Evolutionary conservation across 2,797 vertebrate species (phyloP), one percentile per base, ranked within the genome.

Genomic region (Emydoidea blandingii): DNA sequence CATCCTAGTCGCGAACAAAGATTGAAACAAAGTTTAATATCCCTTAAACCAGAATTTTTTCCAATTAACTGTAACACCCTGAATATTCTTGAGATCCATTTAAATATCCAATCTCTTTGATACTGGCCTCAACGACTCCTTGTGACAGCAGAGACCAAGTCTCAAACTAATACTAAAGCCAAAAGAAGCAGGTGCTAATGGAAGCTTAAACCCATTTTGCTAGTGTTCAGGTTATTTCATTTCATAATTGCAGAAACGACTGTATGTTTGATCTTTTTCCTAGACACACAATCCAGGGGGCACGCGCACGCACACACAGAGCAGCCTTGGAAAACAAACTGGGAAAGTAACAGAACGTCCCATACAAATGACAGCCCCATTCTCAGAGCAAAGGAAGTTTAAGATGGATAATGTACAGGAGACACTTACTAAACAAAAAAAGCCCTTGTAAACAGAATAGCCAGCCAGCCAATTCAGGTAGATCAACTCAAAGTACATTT

Each of bases 401-500:
- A 89, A 76, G 87, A 59, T 37, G 65, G 86, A 92, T 88, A 74
- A 92, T 62, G 54, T 44, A 54, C 12, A 49, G 34, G 49, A 62
- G 72, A 68, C 50, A 31, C 27, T 72, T 41, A 18, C 31, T 50
- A 41, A 50, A 68, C 41, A 6, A 25, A 25, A 34, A 31, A 6
- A 16, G 34, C 9, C 49, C n/a, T 50, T 3, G 54, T 34, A 29
- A n/a, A 29, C 41, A 37, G 78, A 78, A 85, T n/a, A 54, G 49
- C 41, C 44, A 59, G 16, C 50, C 52, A 44, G 49, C 29, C 41
- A 49, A 82, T 86, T 68, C 41, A 53, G 82, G 81, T 25, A 53
- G 19, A 53, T 92, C 86, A 93, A 93, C 86, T 93, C 89, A 93
- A 93, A 93, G 34, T 79, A 83, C 79, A 89, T 93, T 92, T 79